Conservation (phyloP, 2,113 vertebrate species). For the Rhegmatorhina hoffmannsi region DNA sequence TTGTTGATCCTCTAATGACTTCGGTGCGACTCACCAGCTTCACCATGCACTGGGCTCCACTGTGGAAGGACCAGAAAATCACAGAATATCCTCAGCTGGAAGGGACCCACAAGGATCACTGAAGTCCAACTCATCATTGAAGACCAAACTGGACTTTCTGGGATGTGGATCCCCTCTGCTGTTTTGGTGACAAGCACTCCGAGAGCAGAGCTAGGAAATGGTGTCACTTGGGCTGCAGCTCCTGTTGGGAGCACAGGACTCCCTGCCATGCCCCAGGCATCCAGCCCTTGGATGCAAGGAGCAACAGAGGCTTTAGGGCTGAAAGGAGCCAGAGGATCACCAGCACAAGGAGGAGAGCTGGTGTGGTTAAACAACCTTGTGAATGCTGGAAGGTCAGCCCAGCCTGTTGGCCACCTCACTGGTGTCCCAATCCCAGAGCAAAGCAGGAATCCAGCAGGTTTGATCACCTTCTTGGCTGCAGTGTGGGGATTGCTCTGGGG, state of each 20-base stretch:
- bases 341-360: background rate
- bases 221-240: background rate
- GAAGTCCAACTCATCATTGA: background rate
- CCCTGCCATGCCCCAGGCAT: background rate
- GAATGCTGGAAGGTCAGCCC: background rate
- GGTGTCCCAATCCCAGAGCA: background rate
- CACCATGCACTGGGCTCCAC: background rate
- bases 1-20: rapidly evolving
- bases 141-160: background rate
- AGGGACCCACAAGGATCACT: background rate
- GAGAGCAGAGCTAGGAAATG: background rate
- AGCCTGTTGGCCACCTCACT: background rate
- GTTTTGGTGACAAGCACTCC: background rate
- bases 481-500: background rate
- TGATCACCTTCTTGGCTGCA: background rate
- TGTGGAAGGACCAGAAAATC: background rate
- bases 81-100: background rate
- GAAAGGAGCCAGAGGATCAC: background rate
- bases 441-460: background rate
- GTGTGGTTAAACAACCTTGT: background rate
- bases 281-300: background rate
- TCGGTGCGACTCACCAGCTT: background rate
- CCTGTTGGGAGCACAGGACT: background rate
- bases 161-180: background rate
- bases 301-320: rapidly evolving